Conservation (phyloP, 2,888 invertebrate genomes). For the Drosophila aldrichi region DNA sequence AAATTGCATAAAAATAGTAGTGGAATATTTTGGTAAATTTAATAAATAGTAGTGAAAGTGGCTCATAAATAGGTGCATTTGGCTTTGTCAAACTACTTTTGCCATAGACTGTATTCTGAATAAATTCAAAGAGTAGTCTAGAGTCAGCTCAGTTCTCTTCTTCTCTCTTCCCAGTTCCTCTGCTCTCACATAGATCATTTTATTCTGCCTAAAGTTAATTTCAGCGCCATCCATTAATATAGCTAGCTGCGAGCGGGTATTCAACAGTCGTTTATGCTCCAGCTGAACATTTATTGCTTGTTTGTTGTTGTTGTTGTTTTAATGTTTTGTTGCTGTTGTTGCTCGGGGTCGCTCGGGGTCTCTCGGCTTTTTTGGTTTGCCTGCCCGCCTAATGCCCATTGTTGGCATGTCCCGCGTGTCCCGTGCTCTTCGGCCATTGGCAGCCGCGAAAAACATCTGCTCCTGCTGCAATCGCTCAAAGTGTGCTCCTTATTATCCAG, state of each 20-base stretch:
- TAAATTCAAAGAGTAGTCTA: background rate
- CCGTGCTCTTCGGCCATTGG: constrained; percentile 40
- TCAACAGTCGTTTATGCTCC: background rate
- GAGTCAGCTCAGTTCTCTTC: background rate
- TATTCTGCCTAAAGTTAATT: too few relatives aligned
- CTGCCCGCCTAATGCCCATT: constrained; percentile 60
- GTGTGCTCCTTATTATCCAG: constrained; percentile 27
- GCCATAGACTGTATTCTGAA: too few relatives aligned
- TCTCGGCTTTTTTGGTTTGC: constrained; percentile 13
- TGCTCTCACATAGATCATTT: too few relatives aligned
- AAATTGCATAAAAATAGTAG: too few relatives aligned
- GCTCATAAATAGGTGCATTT: too few relatives aligned
- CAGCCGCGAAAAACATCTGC: constrained; percentile 82
- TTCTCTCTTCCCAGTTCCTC: too few relatives aligned
- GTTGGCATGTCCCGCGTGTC: constrained; percentile 70
- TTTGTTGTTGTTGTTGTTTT: constrained; percentile 12
- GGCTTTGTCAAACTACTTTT: too few relatives aligned
- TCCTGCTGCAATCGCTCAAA: constrained; percentile 80
- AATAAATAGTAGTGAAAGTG: too few relatives aligned
- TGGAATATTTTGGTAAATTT: too few relatives aligned
- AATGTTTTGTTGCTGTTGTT: constrained; percentile 6
- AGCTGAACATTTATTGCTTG: background rate
- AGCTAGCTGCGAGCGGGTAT: background rate
- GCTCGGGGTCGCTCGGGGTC: constrained; percentile 27
- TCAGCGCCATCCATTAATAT: too few relatives aligned